These are phyloP conservation scores for Typhlomys cinereus DNA, from an alignment of 2,113 vertebrate species.

Conservation along the genomic window DNA sequence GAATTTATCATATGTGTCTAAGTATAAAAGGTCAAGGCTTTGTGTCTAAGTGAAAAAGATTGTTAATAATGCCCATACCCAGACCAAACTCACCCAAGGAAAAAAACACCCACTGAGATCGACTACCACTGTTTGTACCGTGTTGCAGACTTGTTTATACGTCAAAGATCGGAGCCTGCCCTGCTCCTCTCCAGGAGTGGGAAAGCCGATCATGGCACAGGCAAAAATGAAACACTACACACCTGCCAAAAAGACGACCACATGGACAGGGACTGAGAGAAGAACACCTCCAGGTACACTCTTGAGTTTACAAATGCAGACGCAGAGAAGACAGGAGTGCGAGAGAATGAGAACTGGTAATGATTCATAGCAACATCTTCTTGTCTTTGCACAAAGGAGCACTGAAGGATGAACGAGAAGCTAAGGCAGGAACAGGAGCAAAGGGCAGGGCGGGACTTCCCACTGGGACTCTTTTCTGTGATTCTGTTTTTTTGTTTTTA, in stretches of 20 bases:
- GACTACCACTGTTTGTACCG: too few species aligned
- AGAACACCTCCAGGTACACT: not conserved
- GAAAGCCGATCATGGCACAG: not conserved
- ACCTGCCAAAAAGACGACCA: not conserved
- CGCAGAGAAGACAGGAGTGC: not conserved
- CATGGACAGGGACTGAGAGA: not conserved
- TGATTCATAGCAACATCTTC: not conserved
- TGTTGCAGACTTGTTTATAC: not conserved
- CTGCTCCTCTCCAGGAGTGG: not conserved
- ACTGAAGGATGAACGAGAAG: not conserved
- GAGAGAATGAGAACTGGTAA: not conserved
- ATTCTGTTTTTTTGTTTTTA: not conserved
- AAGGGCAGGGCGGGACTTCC: not conserved
- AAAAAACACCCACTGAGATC: too few species aligned
- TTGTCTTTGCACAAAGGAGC: constrained; percentile 14
- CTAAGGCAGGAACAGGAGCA: not conserved
- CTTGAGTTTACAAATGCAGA: constrained; percentile 3
- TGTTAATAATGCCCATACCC: too few species aligned
- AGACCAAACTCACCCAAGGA: too few species aligned
- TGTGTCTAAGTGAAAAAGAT: too few species aligned
- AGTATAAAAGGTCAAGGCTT: not conserved
- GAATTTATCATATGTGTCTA: not conserved
- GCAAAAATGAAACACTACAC: not conserved
- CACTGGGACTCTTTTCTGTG: not conserved
- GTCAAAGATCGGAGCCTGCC: not conserved